These are phyloP conservation scores for Atta texana DNA, from an alignment of 1,140 invertebrate species.

Conservation along the genomic window DNA sequence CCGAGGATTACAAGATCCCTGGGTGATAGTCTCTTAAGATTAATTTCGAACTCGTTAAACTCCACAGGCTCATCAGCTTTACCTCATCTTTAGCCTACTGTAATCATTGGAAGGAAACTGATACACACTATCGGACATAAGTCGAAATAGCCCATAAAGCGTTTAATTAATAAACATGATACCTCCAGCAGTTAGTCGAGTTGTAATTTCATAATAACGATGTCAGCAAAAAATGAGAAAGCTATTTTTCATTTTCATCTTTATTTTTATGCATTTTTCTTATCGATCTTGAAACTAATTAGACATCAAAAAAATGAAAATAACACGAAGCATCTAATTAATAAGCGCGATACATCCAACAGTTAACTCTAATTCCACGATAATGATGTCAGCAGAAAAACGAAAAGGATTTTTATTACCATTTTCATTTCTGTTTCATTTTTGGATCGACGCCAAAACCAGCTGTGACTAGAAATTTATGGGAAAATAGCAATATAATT, in stretches of 20 bases:
- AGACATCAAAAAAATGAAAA: not conserved
- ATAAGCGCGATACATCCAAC: constrained; percentile 6
- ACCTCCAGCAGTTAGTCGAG: not conserved
- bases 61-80: constrained; percentile 51
- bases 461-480: not conserved
- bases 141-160: not conserved
- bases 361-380: not conserved
- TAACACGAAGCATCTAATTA: not conserved
- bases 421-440: constrained; percentile 5
- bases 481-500: not conserved
- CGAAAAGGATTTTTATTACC: not conserved
- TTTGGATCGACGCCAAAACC: not conserved
- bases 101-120: constrained; percentile 50
- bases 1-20: constrained; percentile 7
- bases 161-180: constrained; percentile 34
- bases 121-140: constrained; percentile 19
- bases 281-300: not conserved
- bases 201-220: not conserved
- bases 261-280: not conserved
- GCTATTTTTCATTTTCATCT: not conserved
- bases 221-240: not conserved
- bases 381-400: not conserved
- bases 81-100: constrained; percentile 15
- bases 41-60: constrained; percentile 63
- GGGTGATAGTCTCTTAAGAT: constrained; percentile 19